These are phyloP conservation scores for Sceloporus undulatus DNA, from an alignment of 2,113 vertebrate genomes.

Conservation along the genomic window DNA sequence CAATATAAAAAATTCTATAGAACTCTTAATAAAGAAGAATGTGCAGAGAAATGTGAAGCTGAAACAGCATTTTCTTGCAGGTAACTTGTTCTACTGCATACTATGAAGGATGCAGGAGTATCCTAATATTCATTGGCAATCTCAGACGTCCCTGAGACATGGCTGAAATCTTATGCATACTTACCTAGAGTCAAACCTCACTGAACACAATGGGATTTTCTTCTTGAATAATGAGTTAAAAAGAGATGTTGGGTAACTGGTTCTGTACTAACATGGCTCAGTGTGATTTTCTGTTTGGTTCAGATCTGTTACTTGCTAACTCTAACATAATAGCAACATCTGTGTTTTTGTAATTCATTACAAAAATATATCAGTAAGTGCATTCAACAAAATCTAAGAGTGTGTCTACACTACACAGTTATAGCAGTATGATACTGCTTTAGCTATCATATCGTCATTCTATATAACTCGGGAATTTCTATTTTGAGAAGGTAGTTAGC, in stretches of 20 bases:
- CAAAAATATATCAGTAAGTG: not conserved
- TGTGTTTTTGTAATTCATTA: not conserved
- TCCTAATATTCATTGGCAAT: not conserved
- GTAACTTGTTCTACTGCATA: conserved; percentile 59
- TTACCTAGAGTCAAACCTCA: not conserved
- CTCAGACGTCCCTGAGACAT: not conserved
- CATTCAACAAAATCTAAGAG: not conserved
- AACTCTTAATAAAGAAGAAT: conserved; percentile 58
- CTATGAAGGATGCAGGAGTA: not conserved
- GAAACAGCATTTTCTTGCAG: conserved; percentile 79
- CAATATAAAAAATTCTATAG: conserved; percentile 44
- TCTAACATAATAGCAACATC: not conserved
- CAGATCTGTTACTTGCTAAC: not conserved
- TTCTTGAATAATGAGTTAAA: not conserved
- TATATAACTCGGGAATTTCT: too few relatives aligned
- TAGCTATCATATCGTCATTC: too few relatives aligned
- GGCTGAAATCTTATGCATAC: not conserved
- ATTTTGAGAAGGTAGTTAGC: too few relatives aligned
- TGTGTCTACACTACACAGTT: too few relatives aligned
- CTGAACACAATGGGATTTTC: not conserved
- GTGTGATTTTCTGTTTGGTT: not conserved
- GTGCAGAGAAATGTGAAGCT: conserved; percentile 73
- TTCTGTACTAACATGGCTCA: not conserved
- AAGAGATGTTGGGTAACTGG: too few relatives aligned
- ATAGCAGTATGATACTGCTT: not conserved